Conservation (phyloP, 2,888 invertebrate genomes). For the Chironomus tentans region DNA sequence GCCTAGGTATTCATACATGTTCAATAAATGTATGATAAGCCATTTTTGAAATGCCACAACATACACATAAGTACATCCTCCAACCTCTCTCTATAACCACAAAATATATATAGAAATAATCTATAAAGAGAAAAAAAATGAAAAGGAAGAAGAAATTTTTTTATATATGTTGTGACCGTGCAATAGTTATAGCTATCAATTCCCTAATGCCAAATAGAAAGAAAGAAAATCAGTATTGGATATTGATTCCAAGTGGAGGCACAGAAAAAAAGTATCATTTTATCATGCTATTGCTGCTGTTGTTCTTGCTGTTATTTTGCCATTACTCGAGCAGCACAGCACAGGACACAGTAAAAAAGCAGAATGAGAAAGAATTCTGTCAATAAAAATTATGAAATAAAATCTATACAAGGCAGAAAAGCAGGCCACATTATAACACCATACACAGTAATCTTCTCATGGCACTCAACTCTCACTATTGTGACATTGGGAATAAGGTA, state of each 20-base stretch:
- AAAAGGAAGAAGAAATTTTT: background rate
- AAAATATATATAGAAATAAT: background rate
- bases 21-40: slow-evolving; percentile 9
- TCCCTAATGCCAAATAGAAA: slow-evolving; percentile 1
- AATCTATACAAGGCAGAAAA: background rate
- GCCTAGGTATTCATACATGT: slow-evolving; percentile 1
- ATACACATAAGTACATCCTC: background rate
- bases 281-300: too few relatives aligned
- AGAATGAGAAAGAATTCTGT: background rate
- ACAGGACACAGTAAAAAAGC: too few relatives aligned
- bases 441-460: background rate
- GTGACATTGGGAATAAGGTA: background rate
- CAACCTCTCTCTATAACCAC: background rate
- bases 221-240: slow-evolving; percentile 13
- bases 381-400: slow-evolving; percentile 24
- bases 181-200: slow-evolving; percentile 16
- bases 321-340: too few relatives aligned
- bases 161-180: background rate
- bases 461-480: background rate
- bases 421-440: background rate
- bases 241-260: slow-evolving; percentile 6
- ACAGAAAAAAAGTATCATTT: too few relatives aligned
- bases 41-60: background rate
- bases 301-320: too few relatives aligned
- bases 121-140: background rate